Evolutionary conservation across 2,797 vertebrate species (phyloP), one percentile per base, ranked within the genome.

Genomic region (Oreortyx pictus): DNA sequence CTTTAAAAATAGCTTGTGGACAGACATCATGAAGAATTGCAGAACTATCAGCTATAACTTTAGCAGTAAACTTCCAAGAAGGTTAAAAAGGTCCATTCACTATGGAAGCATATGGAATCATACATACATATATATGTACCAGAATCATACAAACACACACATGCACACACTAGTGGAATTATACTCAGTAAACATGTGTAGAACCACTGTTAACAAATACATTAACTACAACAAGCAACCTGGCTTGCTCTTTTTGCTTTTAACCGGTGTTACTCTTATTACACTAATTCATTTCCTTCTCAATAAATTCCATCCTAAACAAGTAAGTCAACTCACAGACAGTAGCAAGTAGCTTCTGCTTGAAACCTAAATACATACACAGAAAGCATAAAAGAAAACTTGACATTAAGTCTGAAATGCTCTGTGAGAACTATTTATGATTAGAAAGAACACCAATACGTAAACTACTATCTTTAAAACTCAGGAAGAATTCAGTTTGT

Each of bases 51-150:
- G 81, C 43, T 49, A 52, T 90, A 72, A 65, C 57, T 86, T 92
- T 43, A 74, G 59, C 20, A 64, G 35, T 78, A 88, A 94, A 47
- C 50, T 75, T 71, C 37, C 4, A 3, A 43, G n/a, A 66, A 89
- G 62, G 43, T 47, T 67, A 3, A 37, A 59, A 84, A 70, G 61
- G 56, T 52, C 61, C 89, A 68, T 78, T 95, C 92, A 44, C 78
- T 66, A 46, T n/a, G 57, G 80, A 78, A 95, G 83, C 41, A 90
- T 92, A 75, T 92, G 80, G 91, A 85, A 72, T 89, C 95, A 75
- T 27, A 27, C 14, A 27, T 52, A 52, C 31, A 31, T 6, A 27
- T 52, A 52, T 54, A 31, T 6, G 31, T 31, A 43, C 43, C 17
- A 15, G 43, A 43, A 43, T 43, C 17, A 43, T 43, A 43, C 16